Evolutionary conservation across 2,797 vertebrate species (phyloP), one percentile per base, ranked within the genome.

Genomic region (Oreochromis mossambicus): DNA sequence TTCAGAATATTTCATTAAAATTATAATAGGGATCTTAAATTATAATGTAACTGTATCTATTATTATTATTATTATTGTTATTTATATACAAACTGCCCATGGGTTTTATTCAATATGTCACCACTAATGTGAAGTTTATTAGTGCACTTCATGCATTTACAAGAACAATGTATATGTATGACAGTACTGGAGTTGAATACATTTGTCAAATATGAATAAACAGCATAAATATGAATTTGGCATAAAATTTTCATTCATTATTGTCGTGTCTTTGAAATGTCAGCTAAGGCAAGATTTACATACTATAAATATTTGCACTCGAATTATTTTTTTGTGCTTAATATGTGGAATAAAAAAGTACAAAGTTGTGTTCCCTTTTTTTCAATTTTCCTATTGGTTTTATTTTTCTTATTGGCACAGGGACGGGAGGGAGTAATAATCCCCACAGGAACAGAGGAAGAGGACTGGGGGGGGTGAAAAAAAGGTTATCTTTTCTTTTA

Each of bases 401-500:
- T 73, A 73, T 85, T 88, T 80, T 84, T 85, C 77, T 77, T 50
- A 66, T 46, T 82, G 82, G 82, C 58, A 14, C 56, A 17, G 77
- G 68, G 54, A 50, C 2, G 10, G 32, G 17, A 34, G 38, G n/a
- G 9, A 8, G 79, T 55, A 86, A 73, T 70, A 68, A 83, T 83
- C 36, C 78, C 9, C 66, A 26, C 46, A 79, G 68, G 87, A 91
- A 77, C 83, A 88, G 83, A 89, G 82, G 80, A 82, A 86, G 86
- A 87, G 48, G 85, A 90, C 66, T 79, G 52, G 38, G 9, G 9
- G 50, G 78, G 7, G 15, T 63, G 32, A 77, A 52, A 80, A 85
- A 81, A 48, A 52, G 82, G 84, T 95, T 96, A 96, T 98, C 96
- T 96, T 95, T 95, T 95, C 96, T 96, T 97, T 97, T 96, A 96